A percentile compares a stretch with the other conserved stretches of the same genome.
Conservation (phyloP, 2,113 vertebrate species). For the Tragelaphus imberbis region DNA sequence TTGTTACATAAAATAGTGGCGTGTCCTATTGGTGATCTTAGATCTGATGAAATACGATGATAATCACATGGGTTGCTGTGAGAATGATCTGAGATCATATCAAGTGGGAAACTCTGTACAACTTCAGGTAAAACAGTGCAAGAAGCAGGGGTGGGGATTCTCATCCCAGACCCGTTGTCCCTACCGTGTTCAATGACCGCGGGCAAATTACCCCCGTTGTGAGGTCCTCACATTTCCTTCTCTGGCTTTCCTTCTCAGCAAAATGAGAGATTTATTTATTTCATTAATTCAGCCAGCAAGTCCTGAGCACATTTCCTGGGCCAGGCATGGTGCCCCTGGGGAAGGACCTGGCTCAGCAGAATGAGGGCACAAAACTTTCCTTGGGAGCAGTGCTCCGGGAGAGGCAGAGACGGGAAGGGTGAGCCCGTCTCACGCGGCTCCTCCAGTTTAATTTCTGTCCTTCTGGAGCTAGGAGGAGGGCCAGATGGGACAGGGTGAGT, state of each 20-base stretch:
- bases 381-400: neutral
- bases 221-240: neutral
- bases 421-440: neutral
- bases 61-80: neutral
- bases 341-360: neutral
- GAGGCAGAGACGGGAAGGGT: neutral
- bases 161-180: neutral
- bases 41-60: neutral
- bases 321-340: neutral
- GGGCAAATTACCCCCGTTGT: neutral
- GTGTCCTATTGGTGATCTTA: neutral
- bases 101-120: neutral
- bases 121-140: neutral
- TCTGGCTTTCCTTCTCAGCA: neutral
- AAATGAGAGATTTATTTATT: slow-evolving; percentile 9
- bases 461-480: neutral
- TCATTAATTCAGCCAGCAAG: neutral
- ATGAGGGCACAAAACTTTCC: neutral
- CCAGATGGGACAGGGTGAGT: neutral
- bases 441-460: neutral
- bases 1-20: neutral
- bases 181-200: neutral
- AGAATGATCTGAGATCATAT: neutral
- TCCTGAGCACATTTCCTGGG: neutral
- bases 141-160: neutral